phyloP scores from a whole-genome alignment of 2,797 vertebrate genomes.

The Rhynchotus rufescens region DNA sequence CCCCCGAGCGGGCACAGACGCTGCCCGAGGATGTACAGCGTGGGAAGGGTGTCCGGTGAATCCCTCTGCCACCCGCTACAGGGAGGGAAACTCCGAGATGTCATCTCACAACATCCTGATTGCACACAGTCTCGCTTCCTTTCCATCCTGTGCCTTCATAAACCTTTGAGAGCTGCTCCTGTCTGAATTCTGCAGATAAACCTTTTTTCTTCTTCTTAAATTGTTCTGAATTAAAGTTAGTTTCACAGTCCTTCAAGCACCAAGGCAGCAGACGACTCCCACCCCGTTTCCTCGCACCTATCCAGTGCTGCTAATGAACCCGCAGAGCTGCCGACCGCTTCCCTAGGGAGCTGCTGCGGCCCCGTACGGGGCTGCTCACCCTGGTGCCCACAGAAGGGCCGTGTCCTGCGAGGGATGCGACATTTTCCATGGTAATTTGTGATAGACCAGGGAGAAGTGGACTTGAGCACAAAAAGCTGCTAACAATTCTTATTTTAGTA shows the following conservation, averaged over 20 bases:
- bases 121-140: not conserved
- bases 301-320: not conserved
- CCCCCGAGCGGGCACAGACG: accelerated
- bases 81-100: not conserved
- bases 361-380: too few species aligned
- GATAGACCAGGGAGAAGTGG: not conserved
- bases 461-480: not conserved
- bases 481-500: not conserved
- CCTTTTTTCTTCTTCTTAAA: not conserved
- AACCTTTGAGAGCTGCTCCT: not conserved
- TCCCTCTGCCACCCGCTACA: not conserved
- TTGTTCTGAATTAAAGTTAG: not conserved
- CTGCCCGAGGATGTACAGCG: not conserved
- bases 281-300: not conserved
- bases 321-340: not conserved
- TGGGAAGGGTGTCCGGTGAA: not conserved
- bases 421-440: not conserved
- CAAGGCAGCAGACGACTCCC: not conserved
- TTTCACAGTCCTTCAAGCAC: not conserved
- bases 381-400: not conserved
- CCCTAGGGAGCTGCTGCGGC: not conserved
- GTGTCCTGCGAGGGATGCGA: not conserved
- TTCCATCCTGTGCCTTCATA: not conserved
- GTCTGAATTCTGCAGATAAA: not conserved
- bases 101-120: not conserved